Conservation (phyloP, 2,797 vertebrate genomes). For the Characodon lateralis region DNA sequence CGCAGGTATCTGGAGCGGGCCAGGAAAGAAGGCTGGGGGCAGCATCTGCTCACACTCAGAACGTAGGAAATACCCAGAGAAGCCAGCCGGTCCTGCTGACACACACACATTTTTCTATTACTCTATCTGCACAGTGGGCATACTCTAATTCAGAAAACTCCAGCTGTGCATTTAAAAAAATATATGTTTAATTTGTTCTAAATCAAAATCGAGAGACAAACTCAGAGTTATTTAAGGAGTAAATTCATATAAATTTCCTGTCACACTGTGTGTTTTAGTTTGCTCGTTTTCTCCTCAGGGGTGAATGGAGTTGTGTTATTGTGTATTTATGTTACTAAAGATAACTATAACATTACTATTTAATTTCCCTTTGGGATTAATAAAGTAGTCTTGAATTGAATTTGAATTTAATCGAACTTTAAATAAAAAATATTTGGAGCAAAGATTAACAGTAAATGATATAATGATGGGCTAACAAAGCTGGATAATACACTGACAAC, state of each 20-base stretch:
- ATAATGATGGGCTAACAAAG: neutral
- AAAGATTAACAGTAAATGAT: neutral
- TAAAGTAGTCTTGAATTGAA: too few relatives aligned
- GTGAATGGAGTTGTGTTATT: neutral
- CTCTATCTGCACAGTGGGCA: neutral
- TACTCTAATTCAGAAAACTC: neutral
- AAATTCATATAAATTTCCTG: neutral
- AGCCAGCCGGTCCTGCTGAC: conserved; percentile 71
- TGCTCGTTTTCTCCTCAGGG: neutral
- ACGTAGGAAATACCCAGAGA: conserved; percentile 80
- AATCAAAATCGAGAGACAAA: neutral
- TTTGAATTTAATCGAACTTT: too few relatives aligned
- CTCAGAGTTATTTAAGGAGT: neutral
- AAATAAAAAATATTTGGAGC: neutral
- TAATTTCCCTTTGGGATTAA: too few relatives aligned
- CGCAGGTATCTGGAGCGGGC: conserved; percentile 78
- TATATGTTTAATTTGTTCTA: neutral
- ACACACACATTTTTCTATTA: neutral
- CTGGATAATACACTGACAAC: neutral
- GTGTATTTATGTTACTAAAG: neutral
- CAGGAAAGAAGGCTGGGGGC: conserved; percentile 80
- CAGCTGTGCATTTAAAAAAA: neutral
- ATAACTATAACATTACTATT: too few relatives aligned
- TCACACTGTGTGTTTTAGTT: neutral
- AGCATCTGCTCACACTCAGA: conserved; percentile 81